Evolutionary conservation across 2,797 vertebrate genomes (phyloP).

Genomic region (Danio jaintianensis): DNA sequence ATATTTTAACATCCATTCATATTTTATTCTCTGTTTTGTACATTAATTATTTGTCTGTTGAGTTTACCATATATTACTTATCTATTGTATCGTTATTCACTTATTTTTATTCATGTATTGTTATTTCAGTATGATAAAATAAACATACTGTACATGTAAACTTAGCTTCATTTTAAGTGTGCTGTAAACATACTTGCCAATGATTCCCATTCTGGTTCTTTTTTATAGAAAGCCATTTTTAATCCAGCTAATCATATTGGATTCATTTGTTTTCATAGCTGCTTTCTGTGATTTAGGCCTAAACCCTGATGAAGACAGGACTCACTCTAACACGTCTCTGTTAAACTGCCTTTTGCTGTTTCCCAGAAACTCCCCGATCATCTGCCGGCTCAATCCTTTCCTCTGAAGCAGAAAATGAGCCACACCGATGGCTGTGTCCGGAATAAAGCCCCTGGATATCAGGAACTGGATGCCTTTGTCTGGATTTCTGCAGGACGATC

Average conservation of each 20-base stretch:
- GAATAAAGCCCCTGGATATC: conserved; percentile 96
- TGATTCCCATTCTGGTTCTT: background rate
- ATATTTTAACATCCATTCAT: too few species aligned
- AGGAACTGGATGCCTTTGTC: conserved; percentile 98
- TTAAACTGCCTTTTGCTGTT: conserved; percentile 99
- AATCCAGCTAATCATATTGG: background rate
- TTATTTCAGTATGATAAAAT: background rate
- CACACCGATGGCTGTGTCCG: conserved; percentile 96
- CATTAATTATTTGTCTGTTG: too few species aligned
- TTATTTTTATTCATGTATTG: background rate
- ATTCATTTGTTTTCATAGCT: background rate
- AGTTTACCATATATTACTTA: background rate
- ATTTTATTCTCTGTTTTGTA: background rate
- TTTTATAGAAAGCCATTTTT: background rate
- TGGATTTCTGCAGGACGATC: conserved; percentile 86
- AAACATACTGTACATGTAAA: background rate
- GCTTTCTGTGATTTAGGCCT: conserved; percentile 1
- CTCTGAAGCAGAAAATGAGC: conserved; percentile 97
- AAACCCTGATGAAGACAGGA: conserved; percentile 24
- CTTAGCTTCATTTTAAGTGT: too few species aligned
- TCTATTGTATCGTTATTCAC: background rate
- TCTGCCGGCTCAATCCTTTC: conserved; percentile 97
- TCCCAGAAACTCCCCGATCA: conserved; percentile 98
- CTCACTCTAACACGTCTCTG: conserved; percentile 90
- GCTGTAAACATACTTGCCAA: background rate